phyloP scores from a whole-genome alignment of 2,113 vertebrate genomes.

The Lipophrys pholis region DNA sequence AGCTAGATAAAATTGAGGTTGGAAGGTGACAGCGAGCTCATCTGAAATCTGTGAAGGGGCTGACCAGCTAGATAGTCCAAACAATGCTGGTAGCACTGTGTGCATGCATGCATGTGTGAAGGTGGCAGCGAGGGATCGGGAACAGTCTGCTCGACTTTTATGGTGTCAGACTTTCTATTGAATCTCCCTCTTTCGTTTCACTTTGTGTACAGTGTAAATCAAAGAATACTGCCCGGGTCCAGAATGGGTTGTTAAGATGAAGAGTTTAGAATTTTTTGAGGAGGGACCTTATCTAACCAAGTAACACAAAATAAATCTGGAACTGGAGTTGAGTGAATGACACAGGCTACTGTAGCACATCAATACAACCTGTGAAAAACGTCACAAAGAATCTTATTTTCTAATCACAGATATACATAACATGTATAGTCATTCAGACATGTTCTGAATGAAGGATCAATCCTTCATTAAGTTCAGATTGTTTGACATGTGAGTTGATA shows the following conservation, averaged over 20 bases:
- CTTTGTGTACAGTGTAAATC: conserved; percentile 28
- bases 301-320: no score
- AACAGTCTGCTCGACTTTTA: conserved; percentile 28
- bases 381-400: no score
- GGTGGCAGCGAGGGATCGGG: conserved; percentile 2
- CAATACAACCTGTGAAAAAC: no score
- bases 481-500: no score
- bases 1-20: conserved; percentile 44
- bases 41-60: conserved; percentile 42
- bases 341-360: no score
- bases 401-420: no score
- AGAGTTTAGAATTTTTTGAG: no score
- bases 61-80: conserved; percentile 36
- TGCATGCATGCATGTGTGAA: conserved; percentile 3
- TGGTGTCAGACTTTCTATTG: conserved; percentile 22
- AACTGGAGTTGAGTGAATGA: no score
- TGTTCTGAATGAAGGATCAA: no score
- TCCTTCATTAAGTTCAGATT: no score
- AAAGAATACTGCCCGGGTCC: not conserved
- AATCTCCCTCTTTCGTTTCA: conserved; percentile 8
- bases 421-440: no score
- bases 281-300: no score
- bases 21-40: conserved; percentile 49
- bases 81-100: conserved; percentile 7
- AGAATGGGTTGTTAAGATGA: conserved; percentile 11